phyloP scores from a whole-genome alignment of 2,888 invertebrate species.

The Acholoe squamosa region DNA sequence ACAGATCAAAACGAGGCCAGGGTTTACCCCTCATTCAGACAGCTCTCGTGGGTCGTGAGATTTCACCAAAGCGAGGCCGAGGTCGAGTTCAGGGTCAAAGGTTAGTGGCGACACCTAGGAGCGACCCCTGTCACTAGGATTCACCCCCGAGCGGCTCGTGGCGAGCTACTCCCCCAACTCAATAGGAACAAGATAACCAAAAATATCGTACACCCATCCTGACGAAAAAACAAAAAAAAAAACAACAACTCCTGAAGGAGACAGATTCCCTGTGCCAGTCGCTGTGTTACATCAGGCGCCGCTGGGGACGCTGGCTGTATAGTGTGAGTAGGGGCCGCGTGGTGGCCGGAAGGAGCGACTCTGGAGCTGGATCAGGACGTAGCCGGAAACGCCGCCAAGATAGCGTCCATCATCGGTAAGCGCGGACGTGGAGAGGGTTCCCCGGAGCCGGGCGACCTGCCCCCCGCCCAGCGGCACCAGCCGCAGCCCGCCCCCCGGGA shows the following conservation, averaged over 20 bases:
- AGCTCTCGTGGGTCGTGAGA: background rate
- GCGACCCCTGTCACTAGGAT: background rate
- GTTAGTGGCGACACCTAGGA: background rate
- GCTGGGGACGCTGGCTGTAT: too few species aligned
- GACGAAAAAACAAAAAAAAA: too few species aligned
- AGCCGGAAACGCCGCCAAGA: conserved; percentile 23
- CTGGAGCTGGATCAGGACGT: conserved; percentile 31
- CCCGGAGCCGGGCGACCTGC: conserved; percentile 60
- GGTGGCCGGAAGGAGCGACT: background rate
- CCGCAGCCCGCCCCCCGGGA: conserved; percentile 53
- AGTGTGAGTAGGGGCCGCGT: background rate
- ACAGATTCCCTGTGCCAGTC: too few species aligned
- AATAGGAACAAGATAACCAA: too few species aligned
- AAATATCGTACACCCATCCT: too few species aligned
- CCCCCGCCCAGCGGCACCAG: conserved; percentile 36
- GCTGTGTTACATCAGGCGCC: too few species aligned
- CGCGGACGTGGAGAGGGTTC: conserved; percentile 60
- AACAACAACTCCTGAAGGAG: too few species aligned
- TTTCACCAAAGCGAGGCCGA: conserved; percentile 34
- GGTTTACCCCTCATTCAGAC: background rate
- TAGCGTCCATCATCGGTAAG: conserved; percentile 42
- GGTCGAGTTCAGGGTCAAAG: conserved; percentile 6
- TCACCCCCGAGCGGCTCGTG: too few species aligned
- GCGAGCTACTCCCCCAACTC: too few species aligned
- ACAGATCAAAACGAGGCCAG: conserved; percentile 28